Evolutionary conservation across 1,140 invertebrate genomes (phyloP).

Genomic region (Drosophila nikananu): DNA sequence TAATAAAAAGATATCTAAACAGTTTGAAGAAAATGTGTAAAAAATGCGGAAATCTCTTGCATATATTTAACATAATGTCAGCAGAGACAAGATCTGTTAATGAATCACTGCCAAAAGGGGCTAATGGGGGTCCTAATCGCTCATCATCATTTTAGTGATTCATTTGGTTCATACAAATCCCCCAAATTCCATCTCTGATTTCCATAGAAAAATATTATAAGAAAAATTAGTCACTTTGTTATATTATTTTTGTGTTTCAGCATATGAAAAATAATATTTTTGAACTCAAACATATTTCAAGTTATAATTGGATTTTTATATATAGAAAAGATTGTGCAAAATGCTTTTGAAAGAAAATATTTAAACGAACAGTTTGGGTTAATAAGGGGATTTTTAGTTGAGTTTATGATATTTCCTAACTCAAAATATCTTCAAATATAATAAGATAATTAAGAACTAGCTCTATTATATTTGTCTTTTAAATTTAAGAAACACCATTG

Average conservation of each 20-base stretch:
- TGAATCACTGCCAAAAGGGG: conserved; percentile 25
- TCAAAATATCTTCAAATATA: not conserved
- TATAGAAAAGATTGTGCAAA: conserved; percentile 10
- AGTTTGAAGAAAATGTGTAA: not conserved
- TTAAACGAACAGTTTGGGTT: not conserved
- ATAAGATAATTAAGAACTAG: not conserved
- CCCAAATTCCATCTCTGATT: not conserved
- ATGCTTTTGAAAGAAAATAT: conserved; percentile 8
- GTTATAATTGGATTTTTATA: conserved; percentile 14
- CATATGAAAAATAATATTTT: conserved; percentile 9
- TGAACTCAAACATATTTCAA: conserved; percentile 4
- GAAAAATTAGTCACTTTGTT: conserved; percentile 10
- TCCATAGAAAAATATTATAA: conserved; percentile 2
- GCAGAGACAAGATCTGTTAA: conserved; percentile 17
- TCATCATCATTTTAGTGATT: conserved; percentile 7
- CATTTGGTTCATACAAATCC: conserved; percentile 6
- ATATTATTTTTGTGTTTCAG: not conserved
- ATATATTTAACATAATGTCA: conserved; percentile 23
- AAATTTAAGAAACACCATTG: not conserved
- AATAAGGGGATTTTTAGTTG: not conserved
- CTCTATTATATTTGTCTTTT: not conserved
- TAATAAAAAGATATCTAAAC: conserved; percentile 27
- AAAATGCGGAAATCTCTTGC: conserved; percentile 17
- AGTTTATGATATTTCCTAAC: not conserved
- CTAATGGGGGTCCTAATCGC: conserved; percentile 7